phyloP scores from a whole-genome alignment of 1,140 invertebrate species.

The Periplaneta americana region DNA sequence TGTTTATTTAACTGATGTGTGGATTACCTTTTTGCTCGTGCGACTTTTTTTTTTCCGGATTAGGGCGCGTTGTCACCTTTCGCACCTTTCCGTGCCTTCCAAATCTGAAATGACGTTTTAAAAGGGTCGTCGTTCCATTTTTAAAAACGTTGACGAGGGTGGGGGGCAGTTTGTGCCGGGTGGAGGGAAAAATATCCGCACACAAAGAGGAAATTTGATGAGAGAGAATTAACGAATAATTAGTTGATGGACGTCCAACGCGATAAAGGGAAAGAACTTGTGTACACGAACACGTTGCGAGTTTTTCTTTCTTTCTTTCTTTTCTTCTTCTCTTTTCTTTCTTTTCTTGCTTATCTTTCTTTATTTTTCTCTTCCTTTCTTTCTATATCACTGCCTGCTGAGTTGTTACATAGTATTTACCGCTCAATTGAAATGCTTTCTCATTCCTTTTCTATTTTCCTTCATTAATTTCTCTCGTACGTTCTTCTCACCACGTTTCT shows the following conservation, averaged over 20 bases:
- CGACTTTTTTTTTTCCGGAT: neutral
- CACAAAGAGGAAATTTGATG: conserved; percentile 16
- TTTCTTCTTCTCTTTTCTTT: too few species aligned
- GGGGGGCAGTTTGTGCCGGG: neutral
- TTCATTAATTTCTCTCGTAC: too few species aligned
- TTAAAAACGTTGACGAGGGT: neutral
- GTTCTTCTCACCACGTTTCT: too few species aligned
- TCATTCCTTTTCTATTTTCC: too few species aligned
- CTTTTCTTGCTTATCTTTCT: too few species aligned
- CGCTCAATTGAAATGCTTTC: too few species aligned
- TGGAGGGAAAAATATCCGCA: neutral
- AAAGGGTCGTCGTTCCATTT: conserved; percentile 11
- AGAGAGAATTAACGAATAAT: conserved; percentile 18
- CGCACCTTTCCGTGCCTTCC: neutral
- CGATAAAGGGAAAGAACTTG: conserved; percentile 12
- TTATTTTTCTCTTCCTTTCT: too few species aligned
- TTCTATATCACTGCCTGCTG: too few species aligned
- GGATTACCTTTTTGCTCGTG: neutral
- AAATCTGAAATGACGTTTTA: conserved; percentile 19
- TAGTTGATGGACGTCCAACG: conserved; percentile 19
- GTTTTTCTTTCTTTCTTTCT: neutral
- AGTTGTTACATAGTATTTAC: too few species aligned
- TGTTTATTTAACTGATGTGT: neutral
- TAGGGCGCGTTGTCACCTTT: neutral
- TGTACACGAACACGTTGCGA: neutral